Evolutionary conservation across 2,113 vertebrate species (phyloP).

Genomic region (Hylia prasina): DNA sequence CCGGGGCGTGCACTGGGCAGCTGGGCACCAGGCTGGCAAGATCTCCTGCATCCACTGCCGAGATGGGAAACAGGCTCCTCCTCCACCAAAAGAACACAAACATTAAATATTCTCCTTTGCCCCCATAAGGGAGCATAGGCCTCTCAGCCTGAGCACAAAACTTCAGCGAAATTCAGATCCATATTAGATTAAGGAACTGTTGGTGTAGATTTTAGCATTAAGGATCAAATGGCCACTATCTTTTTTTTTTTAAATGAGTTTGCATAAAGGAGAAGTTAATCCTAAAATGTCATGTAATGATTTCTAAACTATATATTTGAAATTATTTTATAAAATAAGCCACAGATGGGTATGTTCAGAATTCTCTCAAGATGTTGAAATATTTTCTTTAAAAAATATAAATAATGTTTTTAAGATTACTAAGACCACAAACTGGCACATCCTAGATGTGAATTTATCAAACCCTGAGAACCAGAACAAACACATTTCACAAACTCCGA

Average conservation of each 20-base stretch:
- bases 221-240: not conserved
- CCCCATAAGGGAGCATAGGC: not conserved
- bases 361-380: not conserved
- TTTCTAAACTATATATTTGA: not conserved
- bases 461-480: not conserved
- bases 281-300: not conserved
- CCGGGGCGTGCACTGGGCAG: accelerated
- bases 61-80: not conserved
- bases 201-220: not conserved
- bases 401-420: not conserved
- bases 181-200: not conserved
- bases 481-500: not conserved
- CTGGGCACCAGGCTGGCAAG: accelerated
- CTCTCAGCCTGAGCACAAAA: not conserved
- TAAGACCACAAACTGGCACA: not conserved
- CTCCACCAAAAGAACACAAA: not conserved
- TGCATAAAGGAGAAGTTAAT: not conserved
- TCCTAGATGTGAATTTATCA: not conserved
- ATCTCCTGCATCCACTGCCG: not conserved
- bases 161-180: not conserved
- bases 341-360: not conserved
- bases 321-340: not conserved
- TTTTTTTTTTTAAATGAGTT: not conserved
- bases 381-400: not conserved
- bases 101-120: not conserved